phyloP scores from a whole-genome alignment of 2,888 invertebrate genomes.

The Apamea epomidion region DNA sequence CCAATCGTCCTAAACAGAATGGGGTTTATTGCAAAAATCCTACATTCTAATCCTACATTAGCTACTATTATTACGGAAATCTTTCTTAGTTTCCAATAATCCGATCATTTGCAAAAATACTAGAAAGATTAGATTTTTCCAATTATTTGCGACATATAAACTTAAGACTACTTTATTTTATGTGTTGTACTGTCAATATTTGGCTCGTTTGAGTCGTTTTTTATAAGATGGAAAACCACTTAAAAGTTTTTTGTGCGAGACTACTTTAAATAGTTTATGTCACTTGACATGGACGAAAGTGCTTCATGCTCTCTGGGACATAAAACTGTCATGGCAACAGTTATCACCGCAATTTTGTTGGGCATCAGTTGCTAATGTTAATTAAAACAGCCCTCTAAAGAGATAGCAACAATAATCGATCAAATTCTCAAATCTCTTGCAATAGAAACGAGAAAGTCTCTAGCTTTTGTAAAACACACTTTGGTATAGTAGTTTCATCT shows the following conservation, averaged over 20 bases:
- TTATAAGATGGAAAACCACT: background rate
- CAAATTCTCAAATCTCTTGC: background rate
- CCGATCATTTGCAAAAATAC: background rate
- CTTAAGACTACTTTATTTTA: conserved; percentile 13
- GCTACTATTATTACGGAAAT: background rate
- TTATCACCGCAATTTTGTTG: background rate
- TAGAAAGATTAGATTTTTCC: background rate
- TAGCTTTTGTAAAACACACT: background rate
- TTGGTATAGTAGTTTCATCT: background rate
- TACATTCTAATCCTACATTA: too few relatives aligned
- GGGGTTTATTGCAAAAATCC: background rate
- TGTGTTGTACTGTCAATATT: conserved; percentile 5
- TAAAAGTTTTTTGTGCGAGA: conserved; percentile 2
- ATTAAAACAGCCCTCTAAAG: background rate
- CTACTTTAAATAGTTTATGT: conserved; percentile 10
- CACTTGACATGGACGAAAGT: background rate
- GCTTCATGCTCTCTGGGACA: background rate
- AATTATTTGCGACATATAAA: conserved; percentile 9
- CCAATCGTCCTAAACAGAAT: background rate
- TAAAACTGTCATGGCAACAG: background rate
- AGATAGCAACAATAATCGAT: background rate
- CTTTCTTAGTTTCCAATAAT: background rate
- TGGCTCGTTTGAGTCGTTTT: background rate
- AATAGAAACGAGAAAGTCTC: background rate
- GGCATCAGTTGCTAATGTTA: background rate